Base-by-base conservation (phyloP, 2,888 invertebrate genomes). In the Drosophila monieri region DNA sequence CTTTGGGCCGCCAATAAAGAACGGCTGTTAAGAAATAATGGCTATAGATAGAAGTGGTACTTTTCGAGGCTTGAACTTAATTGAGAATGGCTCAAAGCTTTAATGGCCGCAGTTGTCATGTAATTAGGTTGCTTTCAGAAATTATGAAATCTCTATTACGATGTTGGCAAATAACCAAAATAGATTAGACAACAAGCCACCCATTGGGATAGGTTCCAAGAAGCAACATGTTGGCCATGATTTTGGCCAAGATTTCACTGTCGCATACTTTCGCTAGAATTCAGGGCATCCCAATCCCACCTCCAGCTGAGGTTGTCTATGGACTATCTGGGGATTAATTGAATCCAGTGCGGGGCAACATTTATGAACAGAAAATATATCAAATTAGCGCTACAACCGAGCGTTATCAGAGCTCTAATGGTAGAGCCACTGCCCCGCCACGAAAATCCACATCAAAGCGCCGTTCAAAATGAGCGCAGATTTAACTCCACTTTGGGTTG, bases 351-450 rank as follows among this genome's bases (percentile, higher is more conserved):
- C 73, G 60, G 48, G 72, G 49, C 67, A 80, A 47, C 54, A 74
- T 84, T 78, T 87, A 80, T 87, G 81, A 74, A 47, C 59, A 51
- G 68, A 72, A 86, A 85, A 74, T 85, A 76, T 78, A 85, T 87
- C 78, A 85, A 87, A 81, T 87, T 87, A 85, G 68, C 81, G 87
- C 78, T 65, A 74, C 72, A 76, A 67, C 70, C 66, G 69, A 49
- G 54, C 57, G 61, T 65, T 74, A 74, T 65, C 55, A 62, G 77
- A 74, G 66, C 27, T 68, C 47, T 59, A 55, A 44, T 56, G 74
- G 80, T 76, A 78, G 44, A 41, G 30, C 76, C 23, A 48, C 60
- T 27, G 14, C 30, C 25, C 59, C 35, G 15, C 30, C 44, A 21
- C 27, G 21, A 30, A 41, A 15, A 10, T 15, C 18, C 39, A 41